A percentile compares a stretch with the other conserved stretches of the same genome.
Conservation (phyloP, 2,113 vertebrate genomes). For the Vulpes ferrilata region DNA sequence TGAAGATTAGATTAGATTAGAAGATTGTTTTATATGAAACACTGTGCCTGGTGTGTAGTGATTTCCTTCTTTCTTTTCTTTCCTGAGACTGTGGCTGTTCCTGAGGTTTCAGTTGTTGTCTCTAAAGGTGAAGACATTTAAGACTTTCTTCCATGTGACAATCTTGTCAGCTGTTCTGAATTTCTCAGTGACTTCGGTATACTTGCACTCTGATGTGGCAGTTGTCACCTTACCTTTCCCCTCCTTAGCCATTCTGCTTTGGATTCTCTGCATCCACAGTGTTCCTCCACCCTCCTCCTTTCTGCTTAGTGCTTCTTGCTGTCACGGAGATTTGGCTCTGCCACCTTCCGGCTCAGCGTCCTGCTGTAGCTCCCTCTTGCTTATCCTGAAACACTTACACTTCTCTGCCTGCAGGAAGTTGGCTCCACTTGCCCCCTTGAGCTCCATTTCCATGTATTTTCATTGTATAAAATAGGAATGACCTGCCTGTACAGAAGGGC, state of each 20-base stretch:
- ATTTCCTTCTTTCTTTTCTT: not conserved
- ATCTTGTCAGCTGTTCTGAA: not conserved
- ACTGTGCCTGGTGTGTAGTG: not conserved
- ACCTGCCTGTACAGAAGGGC: not conserved
- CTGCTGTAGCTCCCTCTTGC: not conserved
- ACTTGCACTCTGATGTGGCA: fast-evolving
- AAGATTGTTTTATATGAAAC: not conserved
- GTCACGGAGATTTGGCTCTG: fast-evolving
- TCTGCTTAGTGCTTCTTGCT: not conserved
- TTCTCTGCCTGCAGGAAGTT: not conserved
- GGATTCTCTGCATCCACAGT: fast-evolving
- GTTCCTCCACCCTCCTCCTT: not conserved
- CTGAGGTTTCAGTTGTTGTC: fast-evolving
- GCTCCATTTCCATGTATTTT: not conserved
- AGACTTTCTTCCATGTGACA: not conserved
- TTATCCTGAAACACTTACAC: fast-evolving
- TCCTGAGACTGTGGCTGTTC: not conserved
- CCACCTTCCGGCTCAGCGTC: fast-evolving
- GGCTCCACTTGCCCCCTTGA: not conserved
- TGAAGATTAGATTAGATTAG: not conserved
- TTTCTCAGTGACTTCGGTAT: not conserved
- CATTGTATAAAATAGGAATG: not conserved
- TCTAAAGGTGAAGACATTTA: not conserved
- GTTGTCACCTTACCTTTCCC: not conserved
- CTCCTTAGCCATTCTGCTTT: fast-evolving